Percentiles rank a stretch among this genome's conserved stretches.
Conservation (phyloP, 2,888 invertebrate species). For the Drosophila seclusa region DNA sequence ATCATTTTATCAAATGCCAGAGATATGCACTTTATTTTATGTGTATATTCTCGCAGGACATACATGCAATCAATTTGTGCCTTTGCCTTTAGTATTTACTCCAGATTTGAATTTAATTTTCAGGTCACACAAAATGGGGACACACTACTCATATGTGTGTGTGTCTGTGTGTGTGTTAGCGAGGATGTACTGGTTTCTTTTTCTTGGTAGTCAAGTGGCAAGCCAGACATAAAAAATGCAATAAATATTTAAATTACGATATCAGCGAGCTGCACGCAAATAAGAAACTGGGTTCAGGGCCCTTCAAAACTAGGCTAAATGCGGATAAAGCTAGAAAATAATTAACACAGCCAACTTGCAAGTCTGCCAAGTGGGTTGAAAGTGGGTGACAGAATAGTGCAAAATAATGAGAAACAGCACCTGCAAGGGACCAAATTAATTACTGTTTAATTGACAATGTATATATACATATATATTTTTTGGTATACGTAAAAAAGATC, state of each 20-base stretch:
- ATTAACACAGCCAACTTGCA: conserved; percentile 49
- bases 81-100: conserved; percentile 59
- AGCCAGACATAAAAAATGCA: conserved; percentile 73
- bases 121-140: conserved; percentile 71
- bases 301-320: conserved; percentile 68
- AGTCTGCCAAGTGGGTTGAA: neutral
- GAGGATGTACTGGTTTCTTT: conserved; percentile 41
- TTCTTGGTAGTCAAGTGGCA: conserved; percentile 59
- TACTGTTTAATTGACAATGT: neutral
- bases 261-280: conserved; percentile 73
- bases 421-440: neutral
- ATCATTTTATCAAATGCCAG: conserved; percentile 45
- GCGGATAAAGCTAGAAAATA: conserved; percentile 65
- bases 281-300: conserved; percentile 60
- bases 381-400: neutral
- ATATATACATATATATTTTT: neutral
- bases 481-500: neutral
- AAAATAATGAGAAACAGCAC: conserved; percentile 2
- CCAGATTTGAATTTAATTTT: conserved; percentile 80
- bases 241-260: conserved; percentile 77
- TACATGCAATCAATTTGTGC: conserved; percentile 70
- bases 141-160: conserved; percentile 29
- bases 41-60: conserved; percentile 19
- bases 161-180: conserved; percentile 17
- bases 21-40: conserved; percentile 23